A percentile compares a stretch with the other conserved stretches of the same genome.
Conservation (phyloP, 2,888 invertebrate genomes). For the Troilus luridus region DNA sequence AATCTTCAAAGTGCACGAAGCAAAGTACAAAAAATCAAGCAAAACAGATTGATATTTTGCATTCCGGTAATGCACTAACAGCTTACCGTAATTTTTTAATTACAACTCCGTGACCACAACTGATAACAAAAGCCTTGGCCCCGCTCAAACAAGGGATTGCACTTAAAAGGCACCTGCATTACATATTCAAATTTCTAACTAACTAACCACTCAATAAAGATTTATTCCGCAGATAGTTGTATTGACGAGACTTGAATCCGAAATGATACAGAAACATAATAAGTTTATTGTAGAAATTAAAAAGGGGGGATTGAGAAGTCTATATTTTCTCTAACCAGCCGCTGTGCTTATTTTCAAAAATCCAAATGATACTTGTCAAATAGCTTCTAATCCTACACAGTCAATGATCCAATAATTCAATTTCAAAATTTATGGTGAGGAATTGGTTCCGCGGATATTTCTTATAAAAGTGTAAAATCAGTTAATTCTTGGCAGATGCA, state of each 20-base stretch:
- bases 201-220: not conserved
- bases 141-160: constrained; percentile 10
- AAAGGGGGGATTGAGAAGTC: not conserved
- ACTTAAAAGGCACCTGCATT: constrained; percentile 18
- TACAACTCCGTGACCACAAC: constrained; percentile 21
- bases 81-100: constrained; percentile 41
- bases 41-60: not conserved
- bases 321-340: not conserved
- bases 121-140: constrained; percentile 26
- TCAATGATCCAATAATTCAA: no score
- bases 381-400: no score
- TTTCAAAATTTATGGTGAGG: no score
- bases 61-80: not conserved
- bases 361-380: no score
- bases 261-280: not conserved
- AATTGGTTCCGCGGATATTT: no score
- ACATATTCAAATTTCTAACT: constrained; percentile 24
- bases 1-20: not conserved
- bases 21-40: not conserved
- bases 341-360: not conserved
- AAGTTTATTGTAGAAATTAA: not conserved
- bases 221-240: constrained; percentile 18
- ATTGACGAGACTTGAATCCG: constrained; percentile 3
- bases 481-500: no score
- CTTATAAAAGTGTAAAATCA: no score